These are phyloP conservation scores for Hydriomena furcata DNA, from an alignment of 2,888 invertebrate genomes.

Conservation along the genomic window DNA sequence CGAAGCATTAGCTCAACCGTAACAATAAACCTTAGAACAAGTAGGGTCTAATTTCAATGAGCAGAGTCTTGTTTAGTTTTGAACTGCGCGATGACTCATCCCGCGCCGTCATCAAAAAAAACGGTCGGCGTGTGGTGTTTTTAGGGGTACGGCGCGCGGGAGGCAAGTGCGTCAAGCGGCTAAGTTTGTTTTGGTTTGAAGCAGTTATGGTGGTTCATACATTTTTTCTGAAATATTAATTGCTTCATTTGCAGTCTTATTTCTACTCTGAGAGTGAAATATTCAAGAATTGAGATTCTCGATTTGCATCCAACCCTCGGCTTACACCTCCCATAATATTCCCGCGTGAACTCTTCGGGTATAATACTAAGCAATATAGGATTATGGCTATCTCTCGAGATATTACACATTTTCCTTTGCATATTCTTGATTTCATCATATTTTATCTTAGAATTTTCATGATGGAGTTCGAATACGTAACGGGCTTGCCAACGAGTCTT, in stretches of 20 bases:
- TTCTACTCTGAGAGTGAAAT: constrained; percentile 17
- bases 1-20: too few relatives aligned
- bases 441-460: constrained; percentile 14
- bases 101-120: too few relatives aligned
- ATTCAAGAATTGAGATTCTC: constrained; percentile 25
- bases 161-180: too few relatives aligned
- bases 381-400: constrained; percentile 27
- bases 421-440: constrained; percentile 26
- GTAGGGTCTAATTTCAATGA: too few relatives aligned
- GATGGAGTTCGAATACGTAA: constrained; percentile 5
- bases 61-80: too few relatives aligned
- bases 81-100: too few relatives aligned
- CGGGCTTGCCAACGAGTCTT: too few relatives aligned
- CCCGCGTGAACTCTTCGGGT: constrained; percentile 20
- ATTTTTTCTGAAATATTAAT: neutral
- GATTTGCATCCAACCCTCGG: constrained; percentile 22
- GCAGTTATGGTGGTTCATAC: too few relatives aligned
- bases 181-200: too few relatives aligned
- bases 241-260: constrained; percentile 1
- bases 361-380: constrained; percentile 30
- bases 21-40: too few relatives aligned
- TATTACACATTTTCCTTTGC: constrained; percentile 27
- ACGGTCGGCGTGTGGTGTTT: too few relatives aligned
- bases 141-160: too few relatives aligned
- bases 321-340: constrained; percentile 30